Evolutionary conservation across 2,113 vertebrate species (phyloP).

Genomic region (Bos indicus): DNA sequence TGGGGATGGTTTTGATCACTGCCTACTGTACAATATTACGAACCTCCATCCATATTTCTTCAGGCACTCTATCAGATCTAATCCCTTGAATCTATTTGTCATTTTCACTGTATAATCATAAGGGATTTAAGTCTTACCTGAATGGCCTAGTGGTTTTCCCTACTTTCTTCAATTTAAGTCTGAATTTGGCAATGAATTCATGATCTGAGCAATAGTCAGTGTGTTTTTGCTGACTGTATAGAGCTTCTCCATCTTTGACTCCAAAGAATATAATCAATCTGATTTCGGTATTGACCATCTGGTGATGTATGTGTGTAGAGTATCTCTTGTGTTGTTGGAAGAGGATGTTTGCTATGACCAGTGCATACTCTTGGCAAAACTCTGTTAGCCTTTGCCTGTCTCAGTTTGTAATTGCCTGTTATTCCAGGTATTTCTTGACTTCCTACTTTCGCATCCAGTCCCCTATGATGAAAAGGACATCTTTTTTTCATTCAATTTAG

Average conservation of each 20-base stretch:
- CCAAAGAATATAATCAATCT: background rate
- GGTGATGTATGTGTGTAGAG: background rate
- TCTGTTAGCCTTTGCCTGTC: background rate
- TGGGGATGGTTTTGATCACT: background rate
- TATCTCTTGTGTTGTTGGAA: background rate
- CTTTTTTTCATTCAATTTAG: background rate
- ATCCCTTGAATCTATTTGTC: background rate
- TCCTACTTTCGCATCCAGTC: background rate
- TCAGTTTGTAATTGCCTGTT: background rate
- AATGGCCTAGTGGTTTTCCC: background rate
- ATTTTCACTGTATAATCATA: background rate
- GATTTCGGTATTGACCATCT: background rate
- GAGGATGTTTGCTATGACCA: background rate
- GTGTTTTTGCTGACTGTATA: background rate
- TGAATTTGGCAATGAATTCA: background rate
- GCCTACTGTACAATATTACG: background rate
- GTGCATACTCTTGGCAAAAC: background rate
- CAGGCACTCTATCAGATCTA: background rate
- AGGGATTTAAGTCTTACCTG: background rate
- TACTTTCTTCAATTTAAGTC: background rate
- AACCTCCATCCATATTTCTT: background rate
- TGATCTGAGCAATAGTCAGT: background rate
- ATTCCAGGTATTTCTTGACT: background rate
- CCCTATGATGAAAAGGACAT: background rate
- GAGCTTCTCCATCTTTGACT: background rate